Conservation (phyloP, 2,113 vertebrate species). For the Irena cyanogastra region DNA sequence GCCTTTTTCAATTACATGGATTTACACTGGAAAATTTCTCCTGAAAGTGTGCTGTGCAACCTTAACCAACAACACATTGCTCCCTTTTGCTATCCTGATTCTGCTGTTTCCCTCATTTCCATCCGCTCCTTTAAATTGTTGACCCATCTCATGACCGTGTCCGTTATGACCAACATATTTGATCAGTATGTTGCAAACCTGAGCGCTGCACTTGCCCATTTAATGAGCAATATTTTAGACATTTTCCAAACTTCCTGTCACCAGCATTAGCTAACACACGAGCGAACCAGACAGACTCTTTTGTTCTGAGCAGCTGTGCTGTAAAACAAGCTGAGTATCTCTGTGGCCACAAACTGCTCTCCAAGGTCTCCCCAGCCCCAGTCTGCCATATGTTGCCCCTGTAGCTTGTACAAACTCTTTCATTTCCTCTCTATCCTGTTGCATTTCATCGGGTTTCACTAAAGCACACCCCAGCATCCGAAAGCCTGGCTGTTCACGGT, state of each 20-base stretch:
- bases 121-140: neutral
- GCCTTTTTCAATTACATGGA: neutral
- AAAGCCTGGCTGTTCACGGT: neutral
- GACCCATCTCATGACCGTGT: neutral
- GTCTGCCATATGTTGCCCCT: conserved; percentile 44
- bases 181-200: neutral
- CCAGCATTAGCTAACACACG: conserved; percentile 30
- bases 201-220: neutral
- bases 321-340: conserved; percentile 46
- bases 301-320: conserved; percentile 60
- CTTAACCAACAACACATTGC: neutral
- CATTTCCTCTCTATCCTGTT: conserved; percentile 45
- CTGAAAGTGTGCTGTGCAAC: neutral
- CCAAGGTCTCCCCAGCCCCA: conserved; percentile 24
- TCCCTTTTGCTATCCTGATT: neutral
- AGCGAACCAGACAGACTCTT: neutral
- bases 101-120: neutral
- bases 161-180: neutral
- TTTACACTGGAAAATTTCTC: neutral
- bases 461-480: neutral
- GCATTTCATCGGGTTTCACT: conserved; percentile 32
- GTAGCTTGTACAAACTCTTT: conserved; percentile 31
- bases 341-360: conserved; percentile 18
- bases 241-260: conserved; percentile 53
- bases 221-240: conserved; percentile 53